Evolutionary conservation across 2,797 vertebrate genomes (phyloP).

Genomic region (Anas bernieri): DNA sequence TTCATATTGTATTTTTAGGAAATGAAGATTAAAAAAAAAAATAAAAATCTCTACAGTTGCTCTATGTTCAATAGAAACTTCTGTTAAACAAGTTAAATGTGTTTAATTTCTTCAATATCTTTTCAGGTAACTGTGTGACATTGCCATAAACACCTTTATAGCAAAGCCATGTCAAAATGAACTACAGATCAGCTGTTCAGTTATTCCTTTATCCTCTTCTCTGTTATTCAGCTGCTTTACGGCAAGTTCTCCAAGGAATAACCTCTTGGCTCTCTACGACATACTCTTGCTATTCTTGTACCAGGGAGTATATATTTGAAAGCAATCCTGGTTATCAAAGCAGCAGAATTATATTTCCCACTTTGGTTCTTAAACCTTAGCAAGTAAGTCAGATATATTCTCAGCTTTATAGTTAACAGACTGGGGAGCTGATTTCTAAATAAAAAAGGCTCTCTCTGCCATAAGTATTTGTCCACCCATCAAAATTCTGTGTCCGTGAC

Average conservation of each 20-base stretch:
- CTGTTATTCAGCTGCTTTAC: neutral
- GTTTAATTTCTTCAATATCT: neutral
- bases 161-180: neutral
- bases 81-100: neutral
- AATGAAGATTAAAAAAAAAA: neutral
- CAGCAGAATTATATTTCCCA: neutral
- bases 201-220: conserved; percentile 18
- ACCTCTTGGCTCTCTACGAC: neutral
- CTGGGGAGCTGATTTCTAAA: neutral
- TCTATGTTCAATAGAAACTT: neutral
- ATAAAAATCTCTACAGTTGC: neutral
- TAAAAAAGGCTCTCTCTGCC: neutral
- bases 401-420: neutral
- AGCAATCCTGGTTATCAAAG: neutral
- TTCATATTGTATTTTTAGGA: neutral
- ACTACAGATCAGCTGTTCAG: neutral
- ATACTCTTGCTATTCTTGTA: neutral
- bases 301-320: neutral
- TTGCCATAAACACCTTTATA: neutral
- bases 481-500: neutral
- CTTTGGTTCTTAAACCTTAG: neutral
- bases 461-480: neutral
- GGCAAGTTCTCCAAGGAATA: neutral
- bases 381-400: neutral
- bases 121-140: neutral